A percentile compares a stretch with the other conserved stretches of the same genome.
phyloP scores from a whole-genome alignment of 2,888 invertebrate genomes.

The Heliconius cydno region DNA sequence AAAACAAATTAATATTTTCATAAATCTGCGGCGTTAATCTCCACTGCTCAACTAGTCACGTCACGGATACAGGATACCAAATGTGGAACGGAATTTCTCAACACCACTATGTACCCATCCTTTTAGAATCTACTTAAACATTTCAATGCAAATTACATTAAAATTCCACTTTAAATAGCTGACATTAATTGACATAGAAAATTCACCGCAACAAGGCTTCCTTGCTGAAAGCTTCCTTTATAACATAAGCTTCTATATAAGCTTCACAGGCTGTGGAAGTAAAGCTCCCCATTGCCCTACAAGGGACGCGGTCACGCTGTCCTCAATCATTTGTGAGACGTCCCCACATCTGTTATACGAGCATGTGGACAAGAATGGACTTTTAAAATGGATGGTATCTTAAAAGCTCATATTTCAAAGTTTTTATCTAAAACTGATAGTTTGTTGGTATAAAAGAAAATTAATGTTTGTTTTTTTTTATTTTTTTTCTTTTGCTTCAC shows the following conservation, averaged over 20 bases:
- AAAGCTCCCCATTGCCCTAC: slow-evolving; percentile 25
- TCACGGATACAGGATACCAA: no score
- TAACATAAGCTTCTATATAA: slow-evolving; percentile 10
- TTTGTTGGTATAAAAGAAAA: not conserved
- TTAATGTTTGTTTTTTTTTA: not conserved
- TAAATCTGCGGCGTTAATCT: no score
- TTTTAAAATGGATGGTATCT: slow-evolving; percentile 11
- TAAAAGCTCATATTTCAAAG: slow-evolving; percentile 5
- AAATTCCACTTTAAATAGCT: not conserved
- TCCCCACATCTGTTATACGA: slow-evolving; percentile 17
- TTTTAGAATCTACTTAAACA: not conserved
- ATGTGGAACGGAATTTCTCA: no score
- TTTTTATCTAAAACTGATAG: not conserved
- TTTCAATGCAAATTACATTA: not conserved
- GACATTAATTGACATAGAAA: slow-evolving; percentile 20
- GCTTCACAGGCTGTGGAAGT: slow-evolving; percentile 12
- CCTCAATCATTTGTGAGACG: slow-evolving; percentile 37
- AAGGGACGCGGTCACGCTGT: slow-evolving; percentile 34
- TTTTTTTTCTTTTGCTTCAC: no score
- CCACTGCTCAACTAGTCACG: no score
- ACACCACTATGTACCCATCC: no score
- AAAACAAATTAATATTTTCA: no score
- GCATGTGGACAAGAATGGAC: slow-evolving; percentile 6
- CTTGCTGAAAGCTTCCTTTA: slow-evolving; percentile 1
- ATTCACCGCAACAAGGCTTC: slow-evolving; percentile 14